Evolutionary conservation across 2,113 vertebrate species (phyloP), one percentile per base, ranked within the genome.

Genomic region (Myrmophylax atrothorax): DNA sequence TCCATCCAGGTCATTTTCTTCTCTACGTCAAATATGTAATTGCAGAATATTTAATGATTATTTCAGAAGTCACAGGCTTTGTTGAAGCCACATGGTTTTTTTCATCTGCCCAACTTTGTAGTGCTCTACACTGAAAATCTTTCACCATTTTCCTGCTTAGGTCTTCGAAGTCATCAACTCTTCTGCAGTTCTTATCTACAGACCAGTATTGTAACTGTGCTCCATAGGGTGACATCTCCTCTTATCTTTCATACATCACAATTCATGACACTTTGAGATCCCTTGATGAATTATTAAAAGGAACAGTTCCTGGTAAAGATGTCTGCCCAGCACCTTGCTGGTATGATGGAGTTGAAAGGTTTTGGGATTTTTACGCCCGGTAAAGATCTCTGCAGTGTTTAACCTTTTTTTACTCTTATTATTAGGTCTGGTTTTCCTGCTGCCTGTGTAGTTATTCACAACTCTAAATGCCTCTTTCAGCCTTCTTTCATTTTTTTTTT

Each of bases 141-240:
- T 60, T 58, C 44, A 3, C 7, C 6, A 1, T 53, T 79, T 90
- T 49, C 20, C 12, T 15, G 2, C 0, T 3, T 15, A 7, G 3
- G 6, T 66, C 9, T 75, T 62, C 31, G 49, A 12, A 5, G 2
- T 83, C 13, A 16, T 47, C 6, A 28, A 1, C 3, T 16, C 17
- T 31, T 42, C n/a, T 55, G 22, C 6, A 12, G 12, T 49, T 63
- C 20, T 68, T 81, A 31, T 35, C 10, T 22, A 47, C 7, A 67
- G 22, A 12, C 4, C 3, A 40, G 0, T 62, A 2, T 59, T 80
- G 52, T n/a, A 38, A 3, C 24, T 68, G 20, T 55, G 3, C 9
- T 55, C 8, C 0, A 0, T 12, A 22, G 12, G 2, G 1, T 44
- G 8, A 1, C 40, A 18, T 20, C 11, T 62, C 4, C 12, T 12